A percentile compares a stretch with the other conserved stretches of the same genome.
These are phyloP conservation scores for Cancer borealis DNA, from an alignment of 2,888 invertebrate species.

Conservation along the genomic window DNA sequence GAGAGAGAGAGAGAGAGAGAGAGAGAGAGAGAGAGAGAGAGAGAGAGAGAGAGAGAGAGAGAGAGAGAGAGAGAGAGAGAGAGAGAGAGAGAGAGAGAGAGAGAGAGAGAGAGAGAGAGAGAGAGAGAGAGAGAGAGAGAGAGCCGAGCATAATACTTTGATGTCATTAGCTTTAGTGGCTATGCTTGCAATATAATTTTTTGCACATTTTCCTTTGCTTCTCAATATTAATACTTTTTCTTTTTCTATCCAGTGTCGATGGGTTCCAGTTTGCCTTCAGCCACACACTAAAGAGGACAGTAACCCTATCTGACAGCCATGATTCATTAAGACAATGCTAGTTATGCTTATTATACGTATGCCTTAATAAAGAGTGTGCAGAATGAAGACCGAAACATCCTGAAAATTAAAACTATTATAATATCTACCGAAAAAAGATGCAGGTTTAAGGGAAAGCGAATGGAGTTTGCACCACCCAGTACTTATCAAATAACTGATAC, in stretches of 20 bases:
- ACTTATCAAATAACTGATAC: neutral
- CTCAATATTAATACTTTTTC: neutral
- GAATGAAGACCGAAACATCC: conserved; percentile 9
- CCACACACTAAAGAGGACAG: neutral
- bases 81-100: conserved; percentile 1
- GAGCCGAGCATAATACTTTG: neutral
- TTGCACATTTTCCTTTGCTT: neutral
- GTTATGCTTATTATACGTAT: neutral
- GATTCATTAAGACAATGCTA: neutral
- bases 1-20: too few relatives aligned
- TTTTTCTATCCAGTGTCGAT: neutral
- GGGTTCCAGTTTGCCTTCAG: neutral
- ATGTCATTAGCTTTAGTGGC: neutral
- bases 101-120: conserved; percentile 1
- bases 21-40: too few relatives aligned
- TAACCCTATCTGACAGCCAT: neutral
- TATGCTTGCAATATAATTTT: neutral
- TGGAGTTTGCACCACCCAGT: conserved; percentile 11
- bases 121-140: neutral
- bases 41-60: too few relatives aligned
- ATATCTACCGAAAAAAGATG: conserved; percentile 4
- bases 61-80: neutral
- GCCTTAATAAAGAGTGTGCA: neutral
- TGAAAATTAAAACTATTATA: neutral
- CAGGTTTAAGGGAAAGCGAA: conserved; percentile 21